Conservation (phyloP, 2,888 invertebrate genomes). For the Xanthia icteritia region DNA sequence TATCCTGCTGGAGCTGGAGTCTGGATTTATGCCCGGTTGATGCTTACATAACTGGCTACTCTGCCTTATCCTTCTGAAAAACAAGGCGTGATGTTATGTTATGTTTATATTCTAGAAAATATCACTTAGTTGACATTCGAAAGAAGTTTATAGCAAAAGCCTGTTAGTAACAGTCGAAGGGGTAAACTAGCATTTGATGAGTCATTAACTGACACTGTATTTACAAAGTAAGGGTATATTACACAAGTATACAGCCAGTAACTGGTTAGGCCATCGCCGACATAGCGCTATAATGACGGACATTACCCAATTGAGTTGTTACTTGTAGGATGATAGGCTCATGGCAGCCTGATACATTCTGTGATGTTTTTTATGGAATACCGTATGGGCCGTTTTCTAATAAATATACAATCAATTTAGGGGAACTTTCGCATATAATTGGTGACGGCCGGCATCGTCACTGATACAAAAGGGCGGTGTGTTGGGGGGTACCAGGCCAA, state of each 20-base stretch:
- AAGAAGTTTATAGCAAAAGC: constrained; percentile 26
- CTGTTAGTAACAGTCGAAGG: constrained; percentile 1
- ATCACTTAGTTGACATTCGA: not conserved
- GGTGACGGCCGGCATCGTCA: not conserved
- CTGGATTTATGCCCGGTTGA: not conserved
- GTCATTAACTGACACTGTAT: constrained; percentile 19
- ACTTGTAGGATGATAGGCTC: constrained; percentile 7
- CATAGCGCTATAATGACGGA: constrained; percentile 20
- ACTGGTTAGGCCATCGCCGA: constrained; percentile 13
- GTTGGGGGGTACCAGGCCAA: not conserved
- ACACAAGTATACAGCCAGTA: constrained; percentile 8
- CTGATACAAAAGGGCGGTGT: not conserved
- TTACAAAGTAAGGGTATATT: constrained; percentile 47
- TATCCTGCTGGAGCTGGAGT: not conserved
- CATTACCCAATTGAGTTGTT: constrained; percentile 25
- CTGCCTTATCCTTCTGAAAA: not conserved
- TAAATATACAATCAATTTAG: constrained; percentile 10
- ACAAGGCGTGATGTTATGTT: too few relatives aligned
- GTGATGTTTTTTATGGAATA: not conserved
- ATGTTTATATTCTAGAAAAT: not conserved
- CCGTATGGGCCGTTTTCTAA: not conserved
- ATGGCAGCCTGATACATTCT: not conserved
- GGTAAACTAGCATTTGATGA: constrained; percentile 12
- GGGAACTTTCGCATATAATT: not conserved
- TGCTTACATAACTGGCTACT: not conserved